phyloP scores from a whole-genome alignment of 2,888 invertebrate genomes.

The Bombyx huttoni region DNA sequence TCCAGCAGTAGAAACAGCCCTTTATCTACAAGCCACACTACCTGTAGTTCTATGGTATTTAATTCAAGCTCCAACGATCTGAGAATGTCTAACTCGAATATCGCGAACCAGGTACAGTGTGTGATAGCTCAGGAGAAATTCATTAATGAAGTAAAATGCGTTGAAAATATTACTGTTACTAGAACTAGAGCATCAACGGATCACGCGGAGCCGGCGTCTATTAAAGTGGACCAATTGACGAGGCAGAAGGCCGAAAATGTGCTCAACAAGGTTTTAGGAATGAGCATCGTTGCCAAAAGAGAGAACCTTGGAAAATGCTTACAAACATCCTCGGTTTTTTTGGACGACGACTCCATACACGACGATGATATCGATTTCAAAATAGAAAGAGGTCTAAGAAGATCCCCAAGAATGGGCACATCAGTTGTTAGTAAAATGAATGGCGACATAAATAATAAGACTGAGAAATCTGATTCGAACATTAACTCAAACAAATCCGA shows the following conservation, averaged over 20 bases:
- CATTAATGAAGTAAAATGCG: constrained; percentile 63
- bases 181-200: constrained; percentile 42
- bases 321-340: constrained; percentile 58
- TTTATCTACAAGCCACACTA: constrained; percentile 64
- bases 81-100: constrained; percentile 63
- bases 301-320: constrained; percentile 56
- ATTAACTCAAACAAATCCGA: constrained; percentile 44
- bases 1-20: constrained; percentile 67
- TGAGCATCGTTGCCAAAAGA: constrained; percentile 58
- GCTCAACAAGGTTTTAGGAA: constrained; percentile 60
- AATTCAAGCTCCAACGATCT: constrained; percentile 66
- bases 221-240: constrained; percentile 56
- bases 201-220: constrained; percentile 47
- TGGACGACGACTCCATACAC: constrained; percentile 55
- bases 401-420: constrained; percentile 62
- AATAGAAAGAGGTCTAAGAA: constrained; percentile 51
- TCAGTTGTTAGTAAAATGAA: constrained; percentile 64
- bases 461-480: constrained; percentile 41
- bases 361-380: constrained; percentile 56
- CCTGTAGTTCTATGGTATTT: constrained; percentile 69
- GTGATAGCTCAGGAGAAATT: constrained; percentile 69
- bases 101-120: constrained; percentile 62
- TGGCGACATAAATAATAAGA: constrained; percentile 59
- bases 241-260: constrained; percentile 64
- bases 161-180: constrained; percentile 59